Conservation (phyloP, 1,140 invertebrate genomes). For the Sycophila sp. region DNA sequence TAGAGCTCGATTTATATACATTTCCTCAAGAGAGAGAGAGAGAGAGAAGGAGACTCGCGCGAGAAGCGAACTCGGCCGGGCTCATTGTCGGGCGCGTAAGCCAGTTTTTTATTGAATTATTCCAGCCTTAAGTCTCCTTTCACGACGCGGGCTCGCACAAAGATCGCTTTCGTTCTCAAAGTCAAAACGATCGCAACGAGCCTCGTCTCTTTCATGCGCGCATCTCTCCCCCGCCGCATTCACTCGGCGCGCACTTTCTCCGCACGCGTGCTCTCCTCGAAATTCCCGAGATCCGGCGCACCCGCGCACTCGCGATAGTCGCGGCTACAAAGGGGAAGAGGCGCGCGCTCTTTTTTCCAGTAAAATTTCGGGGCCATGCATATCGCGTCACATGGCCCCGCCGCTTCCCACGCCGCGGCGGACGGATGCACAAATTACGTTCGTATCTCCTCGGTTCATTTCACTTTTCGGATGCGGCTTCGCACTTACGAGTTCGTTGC, state of each 20-base stretch:
- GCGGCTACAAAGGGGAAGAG: no score
- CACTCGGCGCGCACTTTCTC: neutral
- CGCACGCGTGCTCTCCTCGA: conserved; percentile 18
- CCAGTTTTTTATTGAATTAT: conserved; percentile 14
- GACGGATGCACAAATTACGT: conserved; percentile 31
- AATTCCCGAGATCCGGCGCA: conserved; percentile 31
- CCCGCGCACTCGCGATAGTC: conserved; percentile 10
- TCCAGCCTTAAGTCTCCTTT: conserved; percentile 16
- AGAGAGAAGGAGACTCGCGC: no score
- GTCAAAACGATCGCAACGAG: conserved; percentile 23
- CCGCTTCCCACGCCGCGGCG: conserved; percentile 31
- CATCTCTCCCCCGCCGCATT: neutral
- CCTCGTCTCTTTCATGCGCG: conserved; percentile 6
- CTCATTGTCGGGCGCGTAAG: neutral
- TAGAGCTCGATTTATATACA: conserved; percentile 2
- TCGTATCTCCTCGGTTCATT: neutral
- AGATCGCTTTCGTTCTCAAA: conserved; percentile 28
- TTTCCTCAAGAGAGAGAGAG: no score
- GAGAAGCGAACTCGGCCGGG: no score
- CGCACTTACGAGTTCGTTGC: conserved; percentile 27
- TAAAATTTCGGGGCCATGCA: no score
- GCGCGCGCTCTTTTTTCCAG: neutral
- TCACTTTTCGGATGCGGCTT: conserved; percentile 9
- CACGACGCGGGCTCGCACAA: neutral
- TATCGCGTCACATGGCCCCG: no score